These are phyloP conservation scores for Orgyia antiqua DNA, from an alignment of 2,888 invertebrate genomes.

Conservation along the genomic window DNA sequence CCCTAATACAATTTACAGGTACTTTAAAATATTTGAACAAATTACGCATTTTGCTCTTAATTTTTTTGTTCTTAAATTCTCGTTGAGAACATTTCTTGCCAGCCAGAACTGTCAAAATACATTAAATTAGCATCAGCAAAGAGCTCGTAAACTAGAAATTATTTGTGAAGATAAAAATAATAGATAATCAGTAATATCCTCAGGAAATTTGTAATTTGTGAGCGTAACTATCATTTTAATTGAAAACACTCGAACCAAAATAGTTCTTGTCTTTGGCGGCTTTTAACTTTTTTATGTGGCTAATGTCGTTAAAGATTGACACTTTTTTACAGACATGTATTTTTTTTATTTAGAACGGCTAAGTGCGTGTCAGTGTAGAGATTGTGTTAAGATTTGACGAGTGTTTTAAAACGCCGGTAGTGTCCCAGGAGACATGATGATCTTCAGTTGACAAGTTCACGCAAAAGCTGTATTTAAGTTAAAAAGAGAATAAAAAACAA, in stretches of 20 bases:
- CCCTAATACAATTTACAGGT: too few species aligned
- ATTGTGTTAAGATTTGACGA: constrained; percentile 12
- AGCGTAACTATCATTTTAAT: constrained; percentile 50
- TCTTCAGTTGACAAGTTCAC: constrained; percentile 16
- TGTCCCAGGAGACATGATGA: constrained; percentile 20
- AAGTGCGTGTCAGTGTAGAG: constrained; percentile 52
- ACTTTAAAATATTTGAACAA: too few species aligned
- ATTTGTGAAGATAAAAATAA: constrained; percentile 38
- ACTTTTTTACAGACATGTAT: constrained; percentile 54
- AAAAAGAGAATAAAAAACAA: too few species aligned
- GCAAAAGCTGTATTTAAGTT: not conserved
- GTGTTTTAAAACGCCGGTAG: constrained; percentile 13
- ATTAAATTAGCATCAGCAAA: constrained; percentile 10
- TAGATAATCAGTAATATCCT: constrained; percentile 57
- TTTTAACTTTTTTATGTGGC: constrained; percentile 42
- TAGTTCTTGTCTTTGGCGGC: constrained; percentile 30
- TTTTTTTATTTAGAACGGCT: constrained; percentile 36
- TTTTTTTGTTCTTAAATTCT: too few species aligned
- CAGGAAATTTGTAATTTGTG: constrained; percentile 65
- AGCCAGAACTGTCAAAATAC: constrained; percentile 13
- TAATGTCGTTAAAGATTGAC: constrained; percentile 60
- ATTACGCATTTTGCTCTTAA: too few species aligned
- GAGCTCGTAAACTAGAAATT: constrained; percentile 38
- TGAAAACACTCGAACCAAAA: constrained; percentile 50
- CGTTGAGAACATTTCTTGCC: too few species aligned